Evolutionary conservation across 2,797 vertebrate genomes (phyloP), one percentile per base, ranked within the genome.

Genomic region (Coranthus polyacanthus): DNA sequence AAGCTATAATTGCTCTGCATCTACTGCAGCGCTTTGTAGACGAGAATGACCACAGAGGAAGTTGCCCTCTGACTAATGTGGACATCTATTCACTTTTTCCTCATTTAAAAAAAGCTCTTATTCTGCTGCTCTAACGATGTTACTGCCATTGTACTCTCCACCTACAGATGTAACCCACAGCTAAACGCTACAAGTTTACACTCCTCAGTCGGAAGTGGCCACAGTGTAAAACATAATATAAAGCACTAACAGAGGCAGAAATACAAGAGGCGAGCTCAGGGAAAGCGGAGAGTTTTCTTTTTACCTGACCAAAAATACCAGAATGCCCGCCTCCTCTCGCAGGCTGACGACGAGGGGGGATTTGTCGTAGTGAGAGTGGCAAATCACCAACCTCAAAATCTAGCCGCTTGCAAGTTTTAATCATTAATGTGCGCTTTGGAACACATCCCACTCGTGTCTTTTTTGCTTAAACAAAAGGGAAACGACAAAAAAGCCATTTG

Each of bases 391-490:
- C 22, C 68, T 52, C 52, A 32, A 81, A 75, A 67, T 70, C 44
- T 39, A 57, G 22, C 65, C 20, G 58, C 67, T 59, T 65, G 79
- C 78, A 77, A 72, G 70, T 79, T 92, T 85, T 92, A 92, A 92
- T 90, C 86, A 89, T 86, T 84, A 87, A 90, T 82, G 88, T 79
- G 85, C 38, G 81, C 79, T 88, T 80, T 89, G 90, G 88, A 90
- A 75, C 70, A 16, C 68, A 62, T 86, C 91, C 84, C 20, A 36
- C 81, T 68, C 54, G 24, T 69, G 72, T 83, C 75, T 78, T 62
- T 69, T 65, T 49, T 58, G 17, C 65, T 87, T 78, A 89, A 90
- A 93, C 86, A 92, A 91, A 89, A 91, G 86, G 58, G 69, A 78
- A 82, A 72, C 49, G 64, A 80, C 63, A 56, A 53, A 72, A 81